phyloP scores from a whole-genome alignment of 2,113 vertebrate species.

The Halcyon senegalensis region DNA sequence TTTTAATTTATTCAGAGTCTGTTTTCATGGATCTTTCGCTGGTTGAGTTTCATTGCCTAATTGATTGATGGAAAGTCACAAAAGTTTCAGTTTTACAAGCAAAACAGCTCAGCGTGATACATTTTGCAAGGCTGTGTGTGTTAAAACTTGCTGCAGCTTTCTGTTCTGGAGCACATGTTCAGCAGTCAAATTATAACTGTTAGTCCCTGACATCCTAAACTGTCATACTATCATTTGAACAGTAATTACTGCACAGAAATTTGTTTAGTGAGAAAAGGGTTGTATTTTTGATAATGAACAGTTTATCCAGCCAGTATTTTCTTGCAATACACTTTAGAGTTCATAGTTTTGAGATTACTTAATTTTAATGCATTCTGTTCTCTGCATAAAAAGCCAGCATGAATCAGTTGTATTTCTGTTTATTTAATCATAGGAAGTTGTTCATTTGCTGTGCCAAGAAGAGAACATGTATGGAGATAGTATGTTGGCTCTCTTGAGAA shows the following conservation, averaged over 20 bases:
- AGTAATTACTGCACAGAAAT: constrained; percentile 16
- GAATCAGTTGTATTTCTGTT: constrained; percentile 45
- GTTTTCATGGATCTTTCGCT: constrained; percentile 7
- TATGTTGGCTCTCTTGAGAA: constrained; percentile 11
- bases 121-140: neutral
- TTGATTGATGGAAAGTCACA: constrained; percentile 25
- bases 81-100: neutral
- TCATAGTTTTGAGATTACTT: constrained; percentile 2
- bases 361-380: neutral
- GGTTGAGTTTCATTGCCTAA: neutral
- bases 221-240: neutral
- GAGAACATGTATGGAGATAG: constrained; percentile 32
- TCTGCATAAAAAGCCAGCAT: neutral
- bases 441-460: constrained; percentile 1
- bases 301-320: neutral
- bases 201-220: constrained; percentile 40
- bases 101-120: neutral
- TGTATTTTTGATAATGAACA: neutral
- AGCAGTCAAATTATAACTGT: neutral
- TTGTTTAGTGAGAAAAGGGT: neutral
- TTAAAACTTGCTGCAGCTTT: constrained; percentile 54
- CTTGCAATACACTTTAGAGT: neutral
- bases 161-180: constrained; percentile 44
- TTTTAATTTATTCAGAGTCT: constrained; percentile 33
- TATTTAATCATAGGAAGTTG: constrained; percentile 39